A percentile compares a stretch with the other conserved stretches of the same genome.
These are phyloP conservation scores for Xanthorhoe designata DNA, from an alignment of 2,888 invertebrate genomes.

Conservation along the genomic window DNA sequence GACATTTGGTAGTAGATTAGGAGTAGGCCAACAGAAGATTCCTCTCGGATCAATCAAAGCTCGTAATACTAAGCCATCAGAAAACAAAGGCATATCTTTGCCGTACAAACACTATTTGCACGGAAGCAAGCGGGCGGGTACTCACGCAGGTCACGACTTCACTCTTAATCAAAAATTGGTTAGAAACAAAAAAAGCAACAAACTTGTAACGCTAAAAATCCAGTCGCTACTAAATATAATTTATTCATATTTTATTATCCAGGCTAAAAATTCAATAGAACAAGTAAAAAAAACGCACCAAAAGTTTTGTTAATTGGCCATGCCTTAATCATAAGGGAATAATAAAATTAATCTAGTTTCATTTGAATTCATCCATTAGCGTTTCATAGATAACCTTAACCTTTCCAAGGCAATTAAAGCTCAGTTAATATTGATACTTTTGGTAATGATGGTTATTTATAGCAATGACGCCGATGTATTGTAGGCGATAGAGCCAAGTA, in stretches of 20 bases:
- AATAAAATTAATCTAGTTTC: slow-evolving; percentile 45
- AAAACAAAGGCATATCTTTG: slow-evolving; percentile 16
- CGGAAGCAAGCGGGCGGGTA: slow-evolving; percentile 65
- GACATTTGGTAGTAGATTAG: neutral
- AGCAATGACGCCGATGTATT: slow-evolving; percentile 19
- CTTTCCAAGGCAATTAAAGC: slow-evolving; percentile 37
- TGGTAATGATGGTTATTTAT: slow-evolving; percentile 21
- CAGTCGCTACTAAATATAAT: slow-evolving; percentile 73
- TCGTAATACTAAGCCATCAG: slow-evolving; percentile 15
- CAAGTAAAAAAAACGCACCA: slow-evolving; percentile 43
- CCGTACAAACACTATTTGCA: slow-evolving; percentile 52
- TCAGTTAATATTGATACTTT: slow-evolving; percentile 22
- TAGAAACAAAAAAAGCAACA: slow-evolving; percentile 67
- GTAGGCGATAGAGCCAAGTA: slow-evolving; percentile 15
- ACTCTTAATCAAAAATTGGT: slow-evolving; percentile 80
- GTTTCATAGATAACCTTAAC: slow-evolving; percentile 36
- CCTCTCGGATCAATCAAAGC: slow-evolving; percentile 5
- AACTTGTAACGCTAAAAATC: slow-evolving; percentile 63
- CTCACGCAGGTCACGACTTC: slow-evolving; percentile 76
- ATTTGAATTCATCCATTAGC: slow-evolving; percentile 36
- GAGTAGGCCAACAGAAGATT: neutral
- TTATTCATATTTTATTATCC: slow-evolving; percentile 74
- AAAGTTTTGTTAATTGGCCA: slow-evolving; percentile 52
- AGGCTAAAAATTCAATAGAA: slow-evolving; percentile 59
- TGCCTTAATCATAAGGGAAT: slow-evolving; percentile 51